Evolutionary conservation across 1,140 invertebrate species (phyloP), one percentile per base, ranked within the genome.

Genomic region (Colletes latitarsis): DNA sequence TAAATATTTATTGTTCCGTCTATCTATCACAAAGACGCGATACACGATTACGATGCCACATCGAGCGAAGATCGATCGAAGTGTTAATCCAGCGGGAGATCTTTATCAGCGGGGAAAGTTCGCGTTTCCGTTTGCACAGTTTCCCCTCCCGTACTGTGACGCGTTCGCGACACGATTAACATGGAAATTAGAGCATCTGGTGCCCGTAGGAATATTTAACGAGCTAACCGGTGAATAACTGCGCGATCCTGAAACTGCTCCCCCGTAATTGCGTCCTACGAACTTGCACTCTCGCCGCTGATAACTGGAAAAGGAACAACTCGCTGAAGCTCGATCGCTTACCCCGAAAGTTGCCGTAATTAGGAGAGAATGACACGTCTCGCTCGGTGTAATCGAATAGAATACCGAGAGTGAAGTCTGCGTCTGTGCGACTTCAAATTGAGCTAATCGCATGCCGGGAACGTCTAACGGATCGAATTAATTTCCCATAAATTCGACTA

Each of bases 201-300:
- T 41, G 64, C 64, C 64, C 64, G 64, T 41, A 66, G 64, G 64
- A 66, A 66, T 66, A 66, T 66, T 66, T 66, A 66, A 66, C 64
- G 64, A 66, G 64, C 64, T 66, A 66, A 66, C 64, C 64, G 64
- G 41, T 66, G 64, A 66, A 49, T 66, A 66, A 66, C 64, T 66
- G 64, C 43, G 43, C 64, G 64, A 66, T 43, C 64, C 64, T 19
- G 64, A 43, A 66, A 66, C 43, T 49, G 43, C n/a, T 41, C 64
- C 30, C 43, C 19, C 64, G 64, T 66, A 66, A 66, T 66, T 66
- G 64, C 43, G 64, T 41, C 41, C 64, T 43, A 19, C 43, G 41
- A 66, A 66, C 64, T 66, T 66, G 64, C 43, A 12, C 64, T 66
- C 43, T 46, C 64, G 3, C 8, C 43, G 43, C 41, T 66, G 64